Base-by-base conservation (phyloP, 2,113 vertebrate genomes). In the Bostrychus sinensis region DNA sequence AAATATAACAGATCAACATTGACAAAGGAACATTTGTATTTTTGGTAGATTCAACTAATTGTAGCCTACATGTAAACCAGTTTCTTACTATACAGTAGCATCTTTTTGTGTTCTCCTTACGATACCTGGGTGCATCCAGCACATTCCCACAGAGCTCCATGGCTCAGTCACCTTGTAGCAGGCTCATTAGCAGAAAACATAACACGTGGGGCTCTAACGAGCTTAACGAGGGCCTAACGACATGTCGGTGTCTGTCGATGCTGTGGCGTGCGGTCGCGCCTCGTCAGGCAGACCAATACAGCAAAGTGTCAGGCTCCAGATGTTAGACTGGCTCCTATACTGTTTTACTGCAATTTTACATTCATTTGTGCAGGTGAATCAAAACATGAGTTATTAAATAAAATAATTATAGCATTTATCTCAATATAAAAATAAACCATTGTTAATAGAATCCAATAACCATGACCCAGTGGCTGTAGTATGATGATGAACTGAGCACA, bases 161-260 rank as follows among this genome's bases (percentile, higher is more conserved):
- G 42, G 67, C 69, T 72, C 78, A 78, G 69, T 76, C 82, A 75
- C 65, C 72, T 75, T 77, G 48, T 57, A 81, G 72, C 75, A 66
- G 68, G 37, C 72, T 86, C 79, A 80, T 88, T 84, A 86, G 48
- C 58, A 43, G 37, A 43, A 63, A 72, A 70, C 74, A 72, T 80
- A 88, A 85, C 37, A 53, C 80, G 80, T 14, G 2, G 53, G 77
- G 71, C 53, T 42, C 76, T 86, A 82, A 85, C 64, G 1, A 76
- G 78, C 74, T 62, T 82, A 82, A 86, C 70, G 39, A 83, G 82
- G 76, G 53, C 70, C 75, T 83, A 81, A 86, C 71, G 80, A 85
- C 75, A 67, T 79, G 80, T 80, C 53, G 72, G 80, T 78, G 76
- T 78, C 67, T 81, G 76, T 70, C 61, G 53, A 82, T 78, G 80